phyloP scores from a whole-genome alignment of 2,113 vertebrate species.

The Rhegmatorhina hoffmannsi region DNA sequence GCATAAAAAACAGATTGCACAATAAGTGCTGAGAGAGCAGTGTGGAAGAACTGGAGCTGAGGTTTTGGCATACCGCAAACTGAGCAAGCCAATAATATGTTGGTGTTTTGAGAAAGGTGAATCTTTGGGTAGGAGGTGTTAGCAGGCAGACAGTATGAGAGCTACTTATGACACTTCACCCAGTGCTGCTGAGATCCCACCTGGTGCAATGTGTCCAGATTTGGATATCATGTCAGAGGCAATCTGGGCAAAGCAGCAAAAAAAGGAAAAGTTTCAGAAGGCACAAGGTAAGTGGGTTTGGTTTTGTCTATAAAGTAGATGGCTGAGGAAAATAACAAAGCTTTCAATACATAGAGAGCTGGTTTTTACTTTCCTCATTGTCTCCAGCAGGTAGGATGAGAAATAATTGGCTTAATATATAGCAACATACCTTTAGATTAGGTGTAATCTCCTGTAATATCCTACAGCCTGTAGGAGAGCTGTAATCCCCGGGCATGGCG shows the following conservation, averaged over 20 bases:
- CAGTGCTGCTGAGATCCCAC: slow-evolving; percentile 34
- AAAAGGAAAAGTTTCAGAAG: slow-evolving; percentile 37
- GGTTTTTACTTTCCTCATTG: background rate
- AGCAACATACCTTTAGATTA: background rate
- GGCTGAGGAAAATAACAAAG: background rate
- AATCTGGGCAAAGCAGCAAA: slow-evolving; percentile 41
- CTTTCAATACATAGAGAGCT: background rate
- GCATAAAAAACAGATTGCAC: slow-evolving; percentile 16
- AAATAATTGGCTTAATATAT: background rate
- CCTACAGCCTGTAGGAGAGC: background rate
- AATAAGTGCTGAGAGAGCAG: slow-evolving; percentile 47
- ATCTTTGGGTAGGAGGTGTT: slow-evolving; percentile 52
- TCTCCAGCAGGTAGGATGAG: background rate
- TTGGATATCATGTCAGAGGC: slow-evolving; percentile 27
- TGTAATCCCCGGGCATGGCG: background rate
- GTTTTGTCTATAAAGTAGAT: slow-evolving; percentile 28
- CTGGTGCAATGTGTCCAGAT: slow-evolving; percentile 32
- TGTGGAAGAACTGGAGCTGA: background rate
- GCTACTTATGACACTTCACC: slow-evolving; percentile 12
- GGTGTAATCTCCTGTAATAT: background rate
- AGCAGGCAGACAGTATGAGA: slow-evolving; percentile 29
- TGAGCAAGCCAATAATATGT: slow-evolving; percentile 49
- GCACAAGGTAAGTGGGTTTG: background rate
- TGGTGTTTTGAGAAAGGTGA: slow-evolving; percentile 56
- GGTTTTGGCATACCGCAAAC: background rate